Evolutionary conservation across 2,888 invertebrate species (phyloP), one percentile per base, ranked within the genome.

Genomic region (Tetrapedia diversipes): DNA sequence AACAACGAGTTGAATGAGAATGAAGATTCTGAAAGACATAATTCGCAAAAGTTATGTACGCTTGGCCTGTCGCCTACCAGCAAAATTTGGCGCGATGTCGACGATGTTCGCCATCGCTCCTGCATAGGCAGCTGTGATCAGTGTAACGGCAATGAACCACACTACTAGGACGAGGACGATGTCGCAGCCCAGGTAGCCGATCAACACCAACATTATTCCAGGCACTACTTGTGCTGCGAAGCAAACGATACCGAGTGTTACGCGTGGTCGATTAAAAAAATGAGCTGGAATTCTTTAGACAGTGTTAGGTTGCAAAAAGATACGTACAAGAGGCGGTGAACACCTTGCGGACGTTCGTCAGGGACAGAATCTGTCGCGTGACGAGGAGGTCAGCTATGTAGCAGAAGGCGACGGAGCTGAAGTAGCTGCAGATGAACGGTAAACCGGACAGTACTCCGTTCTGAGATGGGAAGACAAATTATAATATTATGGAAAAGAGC

Each of bases 41-140:
- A 10, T 19, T 37, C 1, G 19, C 1, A 53, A 11, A 1, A 57
- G 27, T 27, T 22, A 29, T 7, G 37, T n/a, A n/a, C n/a, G n/a
- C n/a, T 16, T 16, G 1, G 32, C 10, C 10, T 10, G 24, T 10
- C 4, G 80, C 82, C 86, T 87, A 89, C 94, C 96, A 63, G 96
- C 96, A 85, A 95, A 94, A 92, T 96, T 95, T n/a, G 96, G 96
- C 0, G 96, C 95, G 73, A 96, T 95, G 89, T 96, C 96, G 19
- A 96, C 95, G 78, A 96, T 94, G 86, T 94, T 96, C 0, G 95
- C 95, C 95, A 96, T 95, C 4, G 95, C 95, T 43, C 95, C 95
- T 4, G 95, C 95, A 88, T 95, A 95, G 0, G 95, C 94, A 14
- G 95, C 95, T 24, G 95, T 95, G 84, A 95, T 95, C 73, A 95